Percentiles rank a stretch among this genome's conserved stretches.
Conservation (phyloP, 2,797 vertebrate genomes). For the Bradypus variegatus region DNA sequence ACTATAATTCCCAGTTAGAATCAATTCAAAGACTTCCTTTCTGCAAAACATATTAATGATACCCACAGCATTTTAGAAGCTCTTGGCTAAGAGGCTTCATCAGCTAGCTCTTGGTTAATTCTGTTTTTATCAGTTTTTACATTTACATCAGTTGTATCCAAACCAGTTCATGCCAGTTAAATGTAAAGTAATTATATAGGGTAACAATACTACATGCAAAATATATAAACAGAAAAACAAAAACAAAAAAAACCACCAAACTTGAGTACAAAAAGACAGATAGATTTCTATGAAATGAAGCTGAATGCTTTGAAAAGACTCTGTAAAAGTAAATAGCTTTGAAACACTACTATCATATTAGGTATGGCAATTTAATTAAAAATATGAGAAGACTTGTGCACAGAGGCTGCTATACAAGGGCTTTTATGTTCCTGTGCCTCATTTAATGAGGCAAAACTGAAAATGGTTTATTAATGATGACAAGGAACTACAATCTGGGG, state of each 20-base stretch:
- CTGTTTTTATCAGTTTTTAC: neutral
- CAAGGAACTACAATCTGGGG: neutral
- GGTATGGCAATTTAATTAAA: neutral
- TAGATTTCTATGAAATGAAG: neutral
- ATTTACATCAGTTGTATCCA: neutral
- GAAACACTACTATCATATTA: neutral
- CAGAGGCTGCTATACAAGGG: neutral
- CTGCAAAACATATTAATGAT: neutral
- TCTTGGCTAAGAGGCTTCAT: neutral
- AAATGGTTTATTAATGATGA: neutral
- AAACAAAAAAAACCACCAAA: neutral
- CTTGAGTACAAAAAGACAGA: neutral
- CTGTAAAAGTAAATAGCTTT: neutral
- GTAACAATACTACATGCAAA: neutral
- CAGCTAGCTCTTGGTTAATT: neutral
- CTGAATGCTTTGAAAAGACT: neutral
- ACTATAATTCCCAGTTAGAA: neutral
- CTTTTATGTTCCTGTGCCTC: neutral
- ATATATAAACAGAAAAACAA: neutral
- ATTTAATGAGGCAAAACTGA: neutral
- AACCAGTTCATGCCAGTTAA: neutral
- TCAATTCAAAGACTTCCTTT: neutral
- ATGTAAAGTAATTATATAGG: neutral
- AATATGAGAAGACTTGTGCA: neutral
- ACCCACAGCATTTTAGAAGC: neutral